Conservation (phyloP, 92 coral and sea anemone genomes). For the Virgularia gustaviana region DNA sequence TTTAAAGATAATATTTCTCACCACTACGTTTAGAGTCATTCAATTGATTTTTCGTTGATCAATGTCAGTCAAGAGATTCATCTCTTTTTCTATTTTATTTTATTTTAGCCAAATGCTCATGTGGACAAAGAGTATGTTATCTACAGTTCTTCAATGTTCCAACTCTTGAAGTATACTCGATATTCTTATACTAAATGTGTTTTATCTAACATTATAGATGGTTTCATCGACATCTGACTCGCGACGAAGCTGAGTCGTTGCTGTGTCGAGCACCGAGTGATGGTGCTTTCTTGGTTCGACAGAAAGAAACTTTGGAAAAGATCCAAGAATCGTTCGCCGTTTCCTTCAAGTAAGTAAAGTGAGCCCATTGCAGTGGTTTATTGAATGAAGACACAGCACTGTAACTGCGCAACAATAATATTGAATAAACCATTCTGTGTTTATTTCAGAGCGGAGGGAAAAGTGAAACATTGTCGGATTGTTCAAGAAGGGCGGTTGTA, state of each 20-base stretch:
- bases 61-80: too few species aligned
- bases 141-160: not conserved
- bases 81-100: too few species aligned
- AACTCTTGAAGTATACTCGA: not conserved
- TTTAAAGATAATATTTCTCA: too few species aligned
- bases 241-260: slow-evolving; percentile 92
- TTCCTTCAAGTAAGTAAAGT: slow-evolving; percentile 59
- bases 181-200: too few species aligned
- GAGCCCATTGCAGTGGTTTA: not conserved
- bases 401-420: not conserved
- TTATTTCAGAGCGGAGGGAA: slow-evolving; percentile 83
- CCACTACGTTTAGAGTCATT: too few species aligned
- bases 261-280: slow-evolving; percentile 74
- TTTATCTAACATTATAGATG: too few species aligned
- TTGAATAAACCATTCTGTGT: not conserved
- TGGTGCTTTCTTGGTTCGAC: slow-evolving; percentile 84
- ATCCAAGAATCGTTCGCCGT: slow-evolving; percentile 34
- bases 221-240: slow-evolving; percentile 85
- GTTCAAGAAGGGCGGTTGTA: slow-evolving; percentile 85
- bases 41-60: too few species aligned
- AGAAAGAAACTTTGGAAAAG: slow-evolving; percentile 48
- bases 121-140: slow-evolving; percentile 91
- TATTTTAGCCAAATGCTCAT: slow-evolving; percentile 82
- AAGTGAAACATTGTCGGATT: slow-evolving; percentile 91
- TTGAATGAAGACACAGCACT: not conserved